Base-by-base conservation (phyloP, 2,888 invertebrate genomes). In the Hetaerina titia region DNA sequence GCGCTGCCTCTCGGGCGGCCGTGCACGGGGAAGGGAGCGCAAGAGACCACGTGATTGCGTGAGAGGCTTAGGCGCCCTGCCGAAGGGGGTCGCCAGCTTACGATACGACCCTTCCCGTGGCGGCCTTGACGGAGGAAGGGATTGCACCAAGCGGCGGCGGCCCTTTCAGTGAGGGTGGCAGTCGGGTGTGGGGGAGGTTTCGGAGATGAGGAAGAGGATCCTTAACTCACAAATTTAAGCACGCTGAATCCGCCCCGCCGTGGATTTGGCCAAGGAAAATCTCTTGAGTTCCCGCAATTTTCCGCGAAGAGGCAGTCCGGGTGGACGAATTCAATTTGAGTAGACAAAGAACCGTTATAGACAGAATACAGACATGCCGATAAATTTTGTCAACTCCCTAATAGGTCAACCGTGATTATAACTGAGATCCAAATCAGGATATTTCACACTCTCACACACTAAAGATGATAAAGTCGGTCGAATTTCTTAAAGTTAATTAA, bases 31-130 rank as follows among this genome's bases (percentile, higher is more conserved):
- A 17, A 22, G 22, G 56, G 56, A 31, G 88, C 56, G 88, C 31
- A 63, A 15, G 69, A 19, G 81, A 69, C 92, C 92, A 92, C 92
- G 92, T 92, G 92, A 92, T 92, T 69, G 92, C 63, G 19, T 69
- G 92, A 17, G 31, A 63, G 90, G 90, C 90, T 90, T 90, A 60
- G 81, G 90, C 90, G 90, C 92, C 92, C 92, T 69, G 92, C 92
- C 92, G 92, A 56, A 64, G 92, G 92, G 92, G 92, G 92, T 57
- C 92, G 92, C 92, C 92, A 92, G 92, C 69, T 45, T 92, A 64
- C 92, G 58, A 89, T n/a, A 9, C 88, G 7, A 11, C 90, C 8
- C 63, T n/a, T 11, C 69, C n/a, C 69, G 25, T 25, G n/a, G 45
- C 5, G 90, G 63, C 63, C 31, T 90, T 58, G 63, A 31, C 60